phyloP scores from a whole-genome alignment of 2,113 vertebrate species.

The Rousettus leschenaultii region DNA sequence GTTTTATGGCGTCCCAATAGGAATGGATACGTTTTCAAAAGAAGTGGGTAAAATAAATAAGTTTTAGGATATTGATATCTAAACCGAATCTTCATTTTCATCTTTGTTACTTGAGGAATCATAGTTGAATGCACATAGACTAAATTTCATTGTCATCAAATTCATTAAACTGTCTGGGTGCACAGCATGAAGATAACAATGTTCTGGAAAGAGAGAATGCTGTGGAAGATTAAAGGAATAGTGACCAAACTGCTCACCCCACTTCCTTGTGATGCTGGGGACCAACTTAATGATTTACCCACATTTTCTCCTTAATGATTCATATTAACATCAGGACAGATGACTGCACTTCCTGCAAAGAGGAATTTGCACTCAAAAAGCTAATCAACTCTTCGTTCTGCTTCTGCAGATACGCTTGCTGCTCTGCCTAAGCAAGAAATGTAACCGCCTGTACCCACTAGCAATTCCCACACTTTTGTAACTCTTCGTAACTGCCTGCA shows the following conservation, averaged over 20 bases:
- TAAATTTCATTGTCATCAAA: constrained; percentile 29
- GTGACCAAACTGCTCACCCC: not conserved
- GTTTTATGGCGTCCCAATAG: constrained; percentile 16
- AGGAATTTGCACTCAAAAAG: too few species aligned
- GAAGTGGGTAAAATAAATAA: constrained; percentile 41
- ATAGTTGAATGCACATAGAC: constrained; percentile 2
- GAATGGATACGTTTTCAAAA: constrained; percentile 48
- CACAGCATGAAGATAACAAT: not conserved
- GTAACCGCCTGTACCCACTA: too few species aligned
- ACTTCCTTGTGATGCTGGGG: not conserved
- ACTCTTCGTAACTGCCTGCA: too few species aligned
- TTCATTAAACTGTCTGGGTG: constrained; percentile 3
- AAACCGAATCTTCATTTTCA: constrained; percentile 7
- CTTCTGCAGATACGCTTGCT: too few species aligned
- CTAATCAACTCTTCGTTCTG: too few species aligned
- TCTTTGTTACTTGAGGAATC: constrained; percentile 14
- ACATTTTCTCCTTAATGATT: not conserved
- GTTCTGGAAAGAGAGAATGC: not conserved
- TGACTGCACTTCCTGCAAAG: not conserved
- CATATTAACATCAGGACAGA: not conserved
- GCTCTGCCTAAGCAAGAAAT: too few species aligned
- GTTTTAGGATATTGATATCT: not conserved
- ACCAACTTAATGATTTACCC: not conserved
- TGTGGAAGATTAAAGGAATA: not conserved
- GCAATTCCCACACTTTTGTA: too few species aligned